Evolutionary conservation across 2,888 invertebrate genomes (phyloP), one percentile per base, ranked within the genome.

Genomic region (Ennomos erosarius): DNA sequence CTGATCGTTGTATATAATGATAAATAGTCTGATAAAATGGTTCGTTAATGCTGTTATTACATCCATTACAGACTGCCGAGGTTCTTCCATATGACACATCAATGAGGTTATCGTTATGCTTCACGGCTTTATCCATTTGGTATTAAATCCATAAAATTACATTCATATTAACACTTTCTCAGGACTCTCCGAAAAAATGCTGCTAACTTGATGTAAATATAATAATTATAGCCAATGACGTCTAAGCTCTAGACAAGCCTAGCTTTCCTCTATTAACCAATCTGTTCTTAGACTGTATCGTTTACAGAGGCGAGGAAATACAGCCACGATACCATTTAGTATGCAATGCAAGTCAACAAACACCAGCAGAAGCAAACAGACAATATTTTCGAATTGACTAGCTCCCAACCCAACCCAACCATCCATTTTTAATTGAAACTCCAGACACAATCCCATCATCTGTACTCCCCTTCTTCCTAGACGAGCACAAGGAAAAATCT

Each of bases 351-450:
- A 35, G 35, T 46, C 39, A 39, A 8, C 8, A 10, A 26, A 33
- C 45, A 38, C 12, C n/a, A 26, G 26, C 26, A 26, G 16, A 9
- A 43, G 13, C 12, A 34, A n/a, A 9, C 35, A 44, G 35, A 16
- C 11, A 26, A 8, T 38, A 9, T 37, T 36, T 49, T 55, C 51
- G 35, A 49, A 33, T 35, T 49, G 54, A 54, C 59, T 45, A 40
- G 26, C 48, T 36, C 12, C 39, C 13, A 54, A 10, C 39, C 62
- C n/a, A n/a, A n/a, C 39, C 16, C 12, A 54, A 10, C 39, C 62
- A 51, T 57, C 59, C 65, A 66, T 68, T 73, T 79, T 79, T 82
- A 81, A 83, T 83, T 82, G 74, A 75, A 78, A 79, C 75, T 74
- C 79, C 82, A 85, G 83, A 81, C 50, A 16, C 81, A 74, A 64